Evolutionary conservation across 2,113 vertebrate genomes (phyloP), one percentile per base, ranked within the genome.

Genomic region (Megaceryle torquata): DNA sequence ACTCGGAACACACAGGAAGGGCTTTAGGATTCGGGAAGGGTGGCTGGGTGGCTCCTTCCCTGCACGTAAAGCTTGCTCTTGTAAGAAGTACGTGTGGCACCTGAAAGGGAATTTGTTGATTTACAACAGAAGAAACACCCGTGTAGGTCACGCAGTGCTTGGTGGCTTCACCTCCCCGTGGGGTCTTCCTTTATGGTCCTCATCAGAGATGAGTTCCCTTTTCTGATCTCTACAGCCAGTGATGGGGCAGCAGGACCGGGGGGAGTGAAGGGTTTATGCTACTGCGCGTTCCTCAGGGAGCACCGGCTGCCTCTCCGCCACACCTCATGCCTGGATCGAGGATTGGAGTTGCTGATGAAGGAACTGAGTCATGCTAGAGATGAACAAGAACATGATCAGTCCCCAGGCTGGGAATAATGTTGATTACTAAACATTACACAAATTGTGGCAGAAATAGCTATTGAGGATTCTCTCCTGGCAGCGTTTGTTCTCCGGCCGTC

Each of bases 271-370:
- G 13, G 15, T 79, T 88, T 33, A 1, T 82, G 43, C 65, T 78
- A 1, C 64, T 51, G 29, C 37, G 20, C 39, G 69, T 79, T 70
- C 37, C 79, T 88, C 26, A 13, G 18, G 33, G 33, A 69, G 33
- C 29, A n/a, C 39, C 33, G 53, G 13, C 31, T 57, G 63, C 37
- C 64, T 17, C 13, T 12, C 33, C 48, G 84, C 35, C 43, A 46
- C 7, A 8, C 48, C 17, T 70, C 9, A 0, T 31, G 35, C 64
- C 51, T 56, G 64, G 13, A 3, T 35, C 0, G 0, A 39, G 82
- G 39, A 29, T 1, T 14, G 50, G 41, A 51, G 48, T 19, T 78
- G 61, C 9, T 24, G 72, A 6, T 46, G 33, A 56, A 79, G 74
- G 67, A n/a, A 50, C 5, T 35, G 39, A 70, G 43, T 50, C 39